These are phyloP conservation scores for Palythoa heliodiscus DNA, from an alignment of 92 coral and sea anemone species.

Conservation along the genomic window DNA sequence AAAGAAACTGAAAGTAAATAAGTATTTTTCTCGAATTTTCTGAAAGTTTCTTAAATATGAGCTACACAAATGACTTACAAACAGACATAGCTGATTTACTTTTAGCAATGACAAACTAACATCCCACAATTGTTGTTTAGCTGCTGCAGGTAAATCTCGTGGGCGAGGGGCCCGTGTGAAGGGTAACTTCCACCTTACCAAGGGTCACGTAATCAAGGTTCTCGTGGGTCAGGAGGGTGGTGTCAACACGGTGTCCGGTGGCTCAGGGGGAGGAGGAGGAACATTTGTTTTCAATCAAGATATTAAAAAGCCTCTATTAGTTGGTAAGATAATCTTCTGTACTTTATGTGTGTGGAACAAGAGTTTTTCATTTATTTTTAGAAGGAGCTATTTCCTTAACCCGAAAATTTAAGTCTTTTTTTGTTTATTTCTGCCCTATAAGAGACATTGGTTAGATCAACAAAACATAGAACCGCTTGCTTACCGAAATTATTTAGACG, in stretches of 20 bases:
- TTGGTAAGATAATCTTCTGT: conserved; percentile 54
- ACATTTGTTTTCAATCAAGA: conserved; percentile 72
- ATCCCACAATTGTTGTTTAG: neutral
- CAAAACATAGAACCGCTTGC: too few species aligned
- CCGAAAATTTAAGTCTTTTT: too few species aligned
- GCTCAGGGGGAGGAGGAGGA: conserved; percentile 94
- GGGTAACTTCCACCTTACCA: conserved; percentile 76
- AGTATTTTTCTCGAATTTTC: too few species aligned
- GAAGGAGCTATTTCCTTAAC: too few species aligned
- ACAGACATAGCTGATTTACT: neutral
- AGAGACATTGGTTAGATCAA: too few species aligned
- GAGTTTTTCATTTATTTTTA: neutral
- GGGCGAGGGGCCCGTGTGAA: conserved; percentile 84
- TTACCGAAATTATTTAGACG: too few species aligned
- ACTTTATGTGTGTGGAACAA: neutral
- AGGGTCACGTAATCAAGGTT: conserved; percentile 76
- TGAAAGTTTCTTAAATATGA: too few species aligned
- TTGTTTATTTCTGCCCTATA: too few species aligned
- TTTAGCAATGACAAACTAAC: neutral
- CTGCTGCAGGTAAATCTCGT: conserved; percentile 72
- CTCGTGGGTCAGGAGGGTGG: conserved; percentile 91
- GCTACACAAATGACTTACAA: too few species aligned
- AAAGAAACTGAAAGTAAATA: too few species aligned
- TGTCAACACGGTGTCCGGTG: conserved; percentile 77
- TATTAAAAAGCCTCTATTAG: conserved; percentile 62